Base-by-base conservation (phyloP, 1,140 invertebrate genomes). In the Eciton burchellii region DNA sequence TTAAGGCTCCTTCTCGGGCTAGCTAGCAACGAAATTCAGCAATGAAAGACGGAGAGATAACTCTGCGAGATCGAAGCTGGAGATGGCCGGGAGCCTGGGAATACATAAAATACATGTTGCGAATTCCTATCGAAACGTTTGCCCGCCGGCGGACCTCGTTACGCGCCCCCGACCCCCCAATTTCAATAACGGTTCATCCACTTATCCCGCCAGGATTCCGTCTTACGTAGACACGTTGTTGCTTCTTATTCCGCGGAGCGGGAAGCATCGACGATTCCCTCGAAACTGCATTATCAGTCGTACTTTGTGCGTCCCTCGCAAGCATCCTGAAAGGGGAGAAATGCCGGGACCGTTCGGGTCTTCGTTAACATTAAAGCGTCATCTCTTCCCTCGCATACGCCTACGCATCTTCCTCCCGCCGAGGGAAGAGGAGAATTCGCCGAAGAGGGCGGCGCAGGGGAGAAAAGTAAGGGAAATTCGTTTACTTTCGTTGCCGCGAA, bases 401-500 rank as follows among this genome's bases (percentile, higher is more conserved):
- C 43, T 29, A 52, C 63, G 52, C 24, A 11, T 59, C 16, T 14
- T 26, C 12, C 29, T 70, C 56, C 57, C 14, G 45, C 19, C 54
- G 21, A 52, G 45, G 26, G 68, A 74, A 70, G 59, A 71, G 49
- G 8, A 76, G 35, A 14, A 21, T 21, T 35, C 68, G 21, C 9
- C n/a, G 12, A 14, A 49, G 70, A 62, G 66, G 35, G 4, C 35
- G 21, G 68, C 26, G 49, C 26, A 41, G 43, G 19, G 26, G 56
- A 52, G 29, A 76, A 59, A 81, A 84, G 62, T 45, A 79, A 89
- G 60, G 84, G 76, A 89, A 89, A 88, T 88, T 85, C 87, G 86
- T 85, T 87, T 76, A 63, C 83, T n/a, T n/a, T 81, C 88, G 68
- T 6, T 63, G 57, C 35, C 54, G 76, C 82, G 71, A 84, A 81